Evolutionary conservation across 1,140 invertebrate genomes (phyloP).

Genomic region (Ylistrum balloti): DNA sequence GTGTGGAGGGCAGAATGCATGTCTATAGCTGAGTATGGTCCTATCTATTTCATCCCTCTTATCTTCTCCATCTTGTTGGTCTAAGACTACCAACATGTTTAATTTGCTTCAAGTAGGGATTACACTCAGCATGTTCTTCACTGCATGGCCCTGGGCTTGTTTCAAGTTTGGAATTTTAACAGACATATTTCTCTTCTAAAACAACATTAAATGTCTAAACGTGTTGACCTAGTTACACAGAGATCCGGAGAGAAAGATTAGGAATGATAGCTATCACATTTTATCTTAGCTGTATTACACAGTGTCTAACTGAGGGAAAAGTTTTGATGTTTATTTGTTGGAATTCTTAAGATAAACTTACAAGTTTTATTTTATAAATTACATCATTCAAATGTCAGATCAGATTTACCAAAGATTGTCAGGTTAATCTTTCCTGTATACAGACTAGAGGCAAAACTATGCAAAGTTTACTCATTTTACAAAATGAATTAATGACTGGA

Average conservation of each 20-base stretch:
- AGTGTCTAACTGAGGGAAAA: not conserved
- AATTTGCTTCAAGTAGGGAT: not conserved
- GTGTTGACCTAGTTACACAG: not conserved
- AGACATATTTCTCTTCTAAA: slow-evolving; percentile 6
- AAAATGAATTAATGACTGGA: not conserved
- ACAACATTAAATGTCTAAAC: not conserved
- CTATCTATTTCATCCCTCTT: not conserved
- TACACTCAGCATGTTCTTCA: not conserved
- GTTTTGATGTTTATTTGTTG: not conserved
- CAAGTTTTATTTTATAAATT: slow-evolving; percentile 1
- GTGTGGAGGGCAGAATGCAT: too few species aligned
- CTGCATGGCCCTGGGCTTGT: not conserved
- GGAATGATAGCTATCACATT: not conserved
- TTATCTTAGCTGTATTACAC: not conserved
- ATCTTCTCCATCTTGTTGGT: not conserved
- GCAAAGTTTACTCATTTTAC: too few species aligned
- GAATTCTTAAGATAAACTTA: slow-evolving; percentile 29
- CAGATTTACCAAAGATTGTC: not conserved
- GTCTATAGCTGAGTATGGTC: too few species aligned
- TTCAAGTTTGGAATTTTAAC: slow-evolving; percentile 34
- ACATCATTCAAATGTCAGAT: not conserved
- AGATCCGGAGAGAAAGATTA: not conserved
- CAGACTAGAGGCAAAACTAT: too few species aligned
- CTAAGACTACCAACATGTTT: not conserved
- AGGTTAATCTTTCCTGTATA: not conserved